phyloP scores from a whole-genome alignment of 2,888 invertebrate genomes.

The Athripsodes cinereus region DNA sequence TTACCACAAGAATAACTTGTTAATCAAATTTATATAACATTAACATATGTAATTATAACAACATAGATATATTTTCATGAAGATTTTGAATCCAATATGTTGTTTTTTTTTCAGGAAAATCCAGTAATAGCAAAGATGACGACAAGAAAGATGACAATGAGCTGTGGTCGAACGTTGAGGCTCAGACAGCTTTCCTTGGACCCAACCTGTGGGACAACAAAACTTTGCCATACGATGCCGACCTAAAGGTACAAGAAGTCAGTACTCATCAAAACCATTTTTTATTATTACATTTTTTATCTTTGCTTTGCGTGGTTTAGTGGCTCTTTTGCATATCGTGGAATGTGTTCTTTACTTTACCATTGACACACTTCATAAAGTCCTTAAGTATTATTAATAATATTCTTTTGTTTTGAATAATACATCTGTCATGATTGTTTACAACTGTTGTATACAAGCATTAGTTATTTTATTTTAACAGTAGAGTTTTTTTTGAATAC shows the following conservation, averaged over 20 bases:
- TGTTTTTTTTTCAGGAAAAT: slow-evolving; percentile 52
- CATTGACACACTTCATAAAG: slow-evolving; percentile 15
- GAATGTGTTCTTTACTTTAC: slow-evolving; percentile 6
- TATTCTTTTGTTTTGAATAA: neutral
- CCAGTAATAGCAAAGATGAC: slow-evolving; percentile 57
- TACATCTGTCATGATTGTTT: neutral
- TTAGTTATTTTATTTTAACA: neutral
- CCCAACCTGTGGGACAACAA: slow-evolving; percentile 97
- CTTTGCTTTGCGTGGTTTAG: slow-evolving; percentile 32
- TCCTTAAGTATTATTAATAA: neutral
- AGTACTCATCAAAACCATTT: slow-evolving; percentile 43
- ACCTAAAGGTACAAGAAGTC: slow-evolving; percentile 86
- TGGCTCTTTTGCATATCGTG: slow-evolving; percentile 10
- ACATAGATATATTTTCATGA: too few species aligned
- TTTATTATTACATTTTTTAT: too few species aligned
- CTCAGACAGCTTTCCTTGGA: slow-evolving; percentile 92
- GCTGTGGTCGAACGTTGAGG: slow-evolving; percentile 80
- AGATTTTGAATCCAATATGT: too few species aligned
- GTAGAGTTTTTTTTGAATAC: neutral
- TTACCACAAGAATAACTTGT: too few species aligned
- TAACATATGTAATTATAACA: too few species aligned
- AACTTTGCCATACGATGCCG: slow-evolving; percentile 84
- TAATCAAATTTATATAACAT: too few species aligned
- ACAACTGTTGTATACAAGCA: neutral
- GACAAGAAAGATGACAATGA: slow-evolving; percentile 78